These are phyloP conservation scores for Brachyalestes nurse DNA, from an alignment of 2,797 vertebrate species.

Conservation along the genomic window DNA sequence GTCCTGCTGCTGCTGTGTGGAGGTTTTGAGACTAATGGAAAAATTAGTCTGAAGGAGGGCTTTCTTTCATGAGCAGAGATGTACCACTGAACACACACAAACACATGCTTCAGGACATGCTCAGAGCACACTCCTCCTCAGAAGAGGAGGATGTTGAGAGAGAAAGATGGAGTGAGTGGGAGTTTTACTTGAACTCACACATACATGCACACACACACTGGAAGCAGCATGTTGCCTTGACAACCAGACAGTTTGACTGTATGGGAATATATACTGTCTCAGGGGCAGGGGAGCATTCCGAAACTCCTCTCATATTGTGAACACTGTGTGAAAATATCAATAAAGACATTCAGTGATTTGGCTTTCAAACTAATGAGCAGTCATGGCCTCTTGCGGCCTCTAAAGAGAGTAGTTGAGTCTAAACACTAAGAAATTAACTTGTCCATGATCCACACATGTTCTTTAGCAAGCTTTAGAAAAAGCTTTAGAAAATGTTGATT, in stretches of 20 bases:
- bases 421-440: background rate
- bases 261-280: background rate
- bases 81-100: background rate
- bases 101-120: background rate
- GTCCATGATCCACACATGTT: background rate
- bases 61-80: background rate
- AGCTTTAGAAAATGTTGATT: too few species aligned
- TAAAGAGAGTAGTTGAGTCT: background rate
- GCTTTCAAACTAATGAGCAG: background rate
- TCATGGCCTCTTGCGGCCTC: background rate
- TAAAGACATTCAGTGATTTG: background rate
- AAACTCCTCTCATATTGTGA: background rate
- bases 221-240: background rate
- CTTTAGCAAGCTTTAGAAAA: too few species aligned
- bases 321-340: background rate
- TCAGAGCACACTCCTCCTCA: background rate
- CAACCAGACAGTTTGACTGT: background rate
- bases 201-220: background rate
- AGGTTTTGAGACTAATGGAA: background rate
- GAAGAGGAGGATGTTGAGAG: slow-evolving; percentile 1
- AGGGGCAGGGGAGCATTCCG: background rate
- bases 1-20: background rate
- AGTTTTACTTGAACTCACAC: background rate
- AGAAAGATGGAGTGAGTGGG: background rate
- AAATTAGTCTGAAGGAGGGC: background rate